phyloP scores from a whole-genome alignment of 2,113 vertebrate genomes.

The Psephotus haematonotus region DNA sequence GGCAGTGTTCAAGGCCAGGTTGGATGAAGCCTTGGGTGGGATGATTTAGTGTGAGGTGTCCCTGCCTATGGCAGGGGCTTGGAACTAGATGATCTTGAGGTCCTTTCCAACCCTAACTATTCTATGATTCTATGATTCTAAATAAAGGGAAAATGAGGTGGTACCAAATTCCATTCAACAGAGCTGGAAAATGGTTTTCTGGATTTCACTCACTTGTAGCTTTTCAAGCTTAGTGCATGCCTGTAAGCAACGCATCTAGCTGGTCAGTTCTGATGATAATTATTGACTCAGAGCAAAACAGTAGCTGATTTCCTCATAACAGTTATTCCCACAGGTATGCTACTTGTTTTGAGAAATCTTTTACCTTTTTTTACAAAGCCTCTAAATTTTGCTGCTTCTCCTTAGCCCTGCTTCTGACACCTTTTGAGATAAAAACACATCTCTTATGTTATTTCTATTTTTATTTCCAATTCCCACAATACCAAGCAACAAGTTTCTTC shows the following conservation, averaged over 20 bases:
- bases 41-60: no score
- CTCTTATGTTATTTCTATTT: not conserved
- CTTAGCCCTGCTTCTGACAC: not conserved
- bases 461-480: not conserved
- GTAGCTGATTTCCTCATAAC: not conserved
- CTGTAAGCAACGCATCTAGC: not conserved
- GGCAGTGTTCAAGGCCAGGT: no score
- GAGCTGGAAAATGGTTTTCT: not conserved
- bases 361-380: not conserved
- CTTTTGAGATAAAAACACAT: not conserved
- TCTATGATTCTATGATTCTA: no score
- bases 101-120: no score
- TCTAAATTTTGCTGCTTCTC: not conserved
- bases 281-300: not conserved
- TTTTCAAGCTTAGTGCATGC: not conserved
- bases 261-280: not conserved
- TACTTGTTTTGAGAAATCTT: not conserved
- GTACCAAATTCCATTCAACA: not conserved
- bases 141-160: not conserved
- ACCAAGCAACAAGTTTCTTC: not conserved
- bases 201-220: not conserved
- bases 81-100: no score
- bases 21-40: no score
- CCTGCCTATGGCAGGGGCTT: no score
- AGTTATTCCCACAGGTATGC: not conserved